A percentile compares a stretch with the other conserved stretches of the same genome.
Evolutionary conservation across 1,140 invertebrate genomes (phyloP).

Genomic region (Condylostylus longicornis): DNA sequence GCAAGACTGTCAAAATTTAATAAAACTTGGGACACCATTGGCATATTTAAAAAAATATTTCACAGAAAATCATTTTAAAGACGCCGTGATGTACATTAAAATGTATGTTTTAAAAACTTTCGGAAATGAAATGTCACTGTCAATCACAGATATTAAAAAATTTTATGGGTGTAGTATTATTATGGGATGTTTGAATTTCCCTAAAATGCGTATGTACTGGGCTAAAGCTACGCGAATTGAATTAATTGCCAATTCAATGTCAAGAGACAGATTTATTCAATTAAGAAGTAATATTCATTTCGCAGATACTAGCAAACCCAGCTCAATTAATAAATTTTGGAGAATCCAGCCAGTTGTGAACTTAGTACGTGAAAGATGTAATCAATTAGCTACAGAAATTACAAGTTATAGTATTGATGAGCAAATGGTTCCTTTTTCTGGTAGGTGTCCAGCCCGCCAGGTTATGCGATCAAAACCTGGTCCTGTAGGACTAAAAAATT

Average conservation of each 20-base stretch:
- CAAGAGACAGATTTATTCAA: background rate
- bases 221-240: background rate
- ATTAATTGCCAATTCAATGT: background rate
- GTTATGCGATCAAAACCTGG: slow-evolving; percentile 9
- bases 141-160: background rate
- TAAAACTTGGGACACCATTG: too few species aligned
- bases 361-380: background rate
- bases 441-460: slow-evolving; percentile 9
- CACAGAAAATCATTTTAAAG: too few species aligned
- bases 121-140: background rate
- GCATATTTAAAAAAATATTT: too few species aligned
- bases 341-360: background rate
- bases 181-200: background rate
- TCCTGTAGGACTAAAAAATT: slow-evolving; percentile 1
- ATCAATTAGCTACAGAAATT: background rate
- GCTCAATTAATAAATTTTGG: slow-evolving; percentile 1
- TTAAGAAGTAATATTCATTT: background rate
- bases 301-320: background rate
- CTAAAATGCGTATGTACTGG: slow-evolving; percentile 1
- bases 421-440: slow-evolving; percentile 17
- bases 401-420: slow-evolving; percentile 13
- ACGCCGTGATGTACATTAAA: too few species aligned
- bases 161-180: background rate
- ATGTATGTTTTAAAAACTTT: background rate
- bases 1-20: too few species aligned